These are phyloP conservation scores for Atherinosoma microstoma DNA, from an alignment of 2,797 vertebrate species.

Conservation along the genomic window DNA sequence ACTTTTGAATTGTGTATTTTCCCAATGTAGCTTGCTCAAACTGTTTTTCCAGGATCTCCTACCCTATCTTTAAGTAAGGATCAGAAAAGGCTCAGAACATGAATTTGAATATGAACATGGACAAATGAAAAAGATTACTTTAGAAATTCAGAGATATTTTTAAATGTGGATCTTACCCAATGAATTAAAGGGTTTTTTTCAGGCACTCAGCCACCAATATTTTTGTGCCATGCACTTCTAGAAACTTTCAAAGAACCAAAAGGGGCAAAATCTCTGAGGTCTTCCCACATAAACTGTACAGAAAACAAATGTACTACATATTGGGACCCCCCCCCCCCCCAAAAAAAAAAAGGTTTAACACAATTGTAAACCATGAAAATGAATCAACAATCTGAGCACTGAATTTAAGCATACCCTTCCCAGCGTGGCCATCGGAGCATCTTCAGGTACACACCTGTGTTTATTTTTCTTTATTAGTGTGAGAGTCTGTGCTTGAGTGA, in stretches of 20 bases:
- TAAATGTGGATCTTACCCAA: conserved; percentile 16
- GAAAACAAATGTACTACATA: conserved; percentile 50
- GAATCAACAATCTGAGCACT: conserved; percentile 41
- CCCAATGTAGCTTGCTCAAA: too few relatives aligned
- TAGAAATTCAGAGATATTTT: conserved; percentile 25
- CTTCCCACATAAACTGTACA: conserved; percentile 48
- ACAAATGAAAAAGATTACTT: conserved; percentile 2
- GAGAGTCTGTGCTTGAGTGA: conserved; percentile 26
- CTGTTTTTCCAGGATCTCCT: too few relatives aligned
- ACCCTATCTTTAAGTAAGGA: too few relatives aligned
- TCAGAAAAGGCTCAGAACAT: not conserved
- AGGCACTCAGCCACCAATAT: conserved; percentile 17
- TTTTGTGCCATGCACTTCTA: conserved; percentile 11
- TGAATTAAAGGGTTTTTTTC: conserved; percentile 20
- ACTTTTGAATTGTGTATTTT: too few relatives aligned
- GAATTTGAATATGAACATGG: conserved; percentile 19
- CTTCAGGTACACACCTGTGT: conserved; percentile 21
- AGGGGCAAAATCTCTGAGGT: conserved; percentile 30
- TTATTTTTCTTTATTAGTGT: conserved; percentile 2
- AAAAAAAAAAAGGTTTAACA: conserved; percentile 53
- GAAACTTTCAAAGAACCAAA: conserved; percentile 28
- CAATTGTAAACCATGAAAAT: conserved; percentile 32
- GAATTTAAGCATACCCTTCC: conserved; percentile 10
- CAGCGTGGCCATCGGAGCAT: conserved; percentile 11
- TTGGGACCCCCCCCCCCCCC: not conserved